phyloP scores from a whole-genome alignment of 2,888 invertebrate genomes.

The Empis livida region DNA sequence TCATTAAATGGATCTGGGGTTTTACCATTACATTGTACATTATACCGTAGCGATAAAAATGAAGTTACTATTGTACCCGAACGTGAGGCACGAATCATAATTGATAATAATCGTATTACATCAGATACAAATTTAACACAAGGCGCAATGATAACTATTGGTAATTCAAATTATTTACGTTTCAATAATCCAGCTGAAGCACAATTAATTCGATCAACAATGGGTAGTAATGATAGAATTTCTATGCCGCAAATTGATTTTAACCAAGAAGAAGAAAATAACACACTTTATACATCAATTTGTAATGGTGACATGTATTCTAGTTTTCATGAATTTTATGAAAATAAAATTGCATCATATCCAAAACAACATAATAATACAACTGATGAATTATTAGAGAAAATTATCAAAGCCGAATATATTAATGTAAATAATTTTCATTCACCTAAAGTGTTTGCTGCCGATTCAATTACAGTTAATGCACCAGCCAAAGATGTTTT shows the following conservation, averaged over 20 bases:
- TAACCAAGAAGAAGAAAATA: slow-evolving; percentile 19
- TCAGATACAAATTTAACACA: slow-evolving; percentile 66
- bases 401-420: slow-evolving; percentile 26
- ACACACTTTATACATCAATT: background rate
- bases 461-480: slow-evolving; percentile 64
- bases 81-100: slow-evolving; percentile 48
- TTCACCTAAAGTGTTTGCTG: slow-evolving; percentile 66
- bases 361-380: background rate
- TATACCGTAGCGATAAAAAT: slow-evolving; percentile 65
- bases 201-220: slow-evolving; percentile 69
- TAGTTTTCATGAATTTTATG: background rate
- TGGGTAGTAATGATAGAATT: slow-evolving; percentile 52
- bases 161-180: slow-evolving; percentile 80
- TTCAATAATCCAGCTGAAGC: slow-evolving; percentile 90
- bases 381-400: too few relatives aligned
- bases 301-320: background rate
- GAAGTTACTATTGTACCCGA: slow-evolving; percentile 75
- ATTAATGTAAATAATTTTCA: slow-evolving; percentile 41
- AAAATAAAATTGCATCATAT: slow-evolving; percentile 11
- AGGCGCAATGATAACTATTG: slow-evolving; percentile 86
- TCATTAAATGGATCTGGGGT: slow-evolving; percentile 77
- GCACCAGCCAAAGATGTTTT: slow-evolving; percentile 72
- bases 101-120: slow-evolving; percentile 61
- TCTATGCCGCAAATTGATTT: slow-evolving; percentile 70
- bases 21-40: slow-evolving; percentile 70